Base-by-base conservation (phyloP, 2,113 vertebrate genomes). In the Hypocryptadius cinnamomeus region DNA sequence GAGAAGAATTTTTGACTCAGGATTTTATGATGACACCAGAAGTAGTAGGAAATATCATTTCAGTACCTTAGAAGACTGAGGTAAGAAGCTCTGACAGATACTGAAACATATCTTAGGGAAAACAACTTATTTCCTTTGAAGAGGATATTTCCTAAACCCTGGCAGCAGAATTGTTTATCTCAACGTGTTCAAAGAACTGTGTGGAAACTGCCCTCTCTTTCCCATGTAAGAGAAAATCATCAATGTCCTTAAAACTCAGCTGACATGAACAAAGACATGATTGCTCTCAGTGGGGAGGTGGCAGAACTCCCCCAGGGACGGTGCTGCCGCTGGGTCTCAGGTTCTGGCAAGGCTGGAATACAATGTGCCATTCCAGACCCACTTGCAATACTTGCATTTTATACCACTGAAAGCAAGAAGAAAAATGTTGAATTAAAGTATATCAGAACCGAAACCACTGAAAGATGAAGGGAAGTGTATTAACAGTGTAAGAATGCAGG, bases 301-400 rank as follows among this genome's bases (percentile, higher is more conserved):
- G 71, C 13, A 64, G 84, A 92, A 59, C 50, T 85, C 72, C 84
- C 54, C 60, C 78, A 14, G 19, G 79, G 90, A 69, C 54, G 17
- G 40, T 45, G 20, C 84, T 71, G 48, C 45, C 78, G 85, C 94
- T 82, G 39, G 74, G 57, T 59, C 50, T 92, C 37, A 94, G 82
- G 78, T 69, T 59, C 93, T 91, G 94, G 87, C 89, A 71, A 72
- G 64, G 63, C 76, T 83, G 59, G 35, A 85, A 87, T 47, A 60
- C 76, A 68, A 47, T 1, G 5, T 37, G 76, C 56, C 84, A 82
- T 97, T 96, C 96, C 96, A 95, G 87, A 63, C 83, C 28, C 57
- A 83, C 50, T 94, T 51, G 47, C 88, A 59, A 47, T 72, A 90
- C 85, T 90, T 91, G 72, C 76, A 88, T 83, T 96, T 90, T 70